A percentile compares a stretch with the other conserved stretches of the same genome.
Evolutionary conservation across 2,797 vertebrate genomes (phyloP).

Genomic region (Coranthus polyacanthus): DNA sequence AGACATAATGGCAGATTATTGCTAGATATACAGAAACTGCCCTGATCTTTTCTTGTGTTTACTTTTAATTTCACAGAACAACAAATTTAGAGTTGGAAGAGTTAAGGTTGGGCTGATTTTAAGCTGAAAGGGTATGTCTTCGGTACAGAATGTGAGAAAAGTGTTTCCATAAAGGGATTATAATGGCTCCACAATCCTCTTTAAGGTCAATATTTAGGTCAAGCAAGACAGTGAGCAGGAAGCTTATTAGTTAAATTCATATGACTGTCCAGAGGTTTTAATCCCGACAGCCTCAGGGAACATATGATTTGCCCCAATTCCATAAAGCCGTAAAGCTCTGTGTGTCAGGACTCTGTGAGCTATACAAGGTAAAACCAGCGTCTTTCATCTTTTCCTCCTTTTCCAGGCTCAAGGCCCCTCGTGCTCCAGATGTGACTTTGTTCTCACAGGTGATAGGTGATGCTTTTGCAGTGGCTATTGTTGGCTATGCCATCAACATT

Average conservation of each 20-base stretch:
- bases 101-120: not conserved
- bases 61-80: conserved; percentile 3
- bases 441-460: conserved; percentile 86
- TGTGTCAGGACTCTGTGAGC: not conserved
- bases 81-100: not conserved
- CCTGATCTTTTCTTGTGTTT: not conserved
- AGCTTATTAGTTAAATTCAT: not conserved
- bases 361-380: not conserved
- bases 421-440: conserved; percentile 74
- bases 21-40: not conserved
- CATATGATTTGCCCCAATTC: not conserved
- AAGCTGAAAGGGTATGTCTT: not conserved
- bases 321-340: not conserved
- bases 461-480: conserved; percentile 92
- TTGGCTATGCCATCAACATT: conserved; percentile 93
- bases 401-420: conserved; percentile 86
- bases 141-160: too few species aligned
- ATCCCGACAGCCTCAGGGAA: not conserved
- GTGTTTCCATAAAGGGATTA: not conserved
- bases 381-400: not conserved
- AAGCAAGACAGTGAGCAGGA: not conserved
- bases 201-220: not conserved
- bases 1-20: conserved; percentile 4
- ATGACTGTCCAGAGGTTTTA: conserved; percentile 2
- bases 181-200: not conserved